Percentiles rank a stretch among this genome's conserved stretches.
Evolutionary conservation across 2,113 vertebrate genomes (phyloP).

Genomic region (Rhea americana): DNA sequence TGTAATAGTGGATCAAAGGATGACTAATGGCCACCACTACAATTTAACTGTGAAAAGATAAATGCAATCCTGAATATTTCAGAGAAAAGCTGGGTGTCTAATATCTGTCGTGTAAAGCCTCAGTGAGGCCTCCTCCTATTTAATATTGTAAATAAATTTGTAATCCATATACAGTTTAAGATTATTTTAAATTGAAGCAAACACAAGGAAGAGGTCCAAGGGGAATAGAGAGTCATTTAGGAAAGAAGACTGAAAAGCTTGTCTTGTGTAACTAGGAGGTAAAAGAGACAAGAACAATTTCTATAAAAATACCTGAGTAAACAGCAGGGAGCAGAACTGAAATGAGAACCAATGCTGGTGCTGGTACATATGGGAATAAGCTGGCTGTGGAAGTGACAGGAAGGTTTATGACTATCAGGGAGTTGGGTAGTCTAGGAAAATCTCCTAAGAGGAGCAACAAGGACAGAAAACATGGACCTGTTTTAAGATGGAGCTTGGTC

Average conservation of each 20-base stretch:
- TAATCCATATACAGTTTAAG: neutral
- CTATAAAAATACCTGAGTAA: neutral
- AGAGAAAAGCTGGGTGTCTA: neutral
- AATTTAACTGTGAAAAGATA: neutral
- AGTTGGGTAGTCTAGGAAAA: neutral
- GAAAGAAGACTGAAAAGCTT: constrained; percentile 42
- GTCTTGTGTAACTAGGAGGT: neutral
- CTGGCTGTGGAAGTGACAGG: neutral
- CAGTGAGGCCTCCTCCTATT: neutral
- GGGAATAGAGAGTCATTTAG: constrained; percentile 27
- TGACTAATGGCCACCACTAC: neutral
- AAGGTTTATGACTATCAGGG: neutral
- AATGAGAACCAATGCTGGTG: neutral
- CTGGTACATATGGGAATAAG: neutral
- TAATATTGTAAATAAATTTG: constrained; percentile 3
- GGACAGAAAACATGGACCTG: neutral
- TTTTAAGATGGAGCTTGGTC: neutral
- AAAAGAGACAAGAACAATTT: neutral
- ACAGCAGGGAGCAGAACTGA: neutral
- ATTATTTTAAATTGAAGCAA: constrained; percentile 11
- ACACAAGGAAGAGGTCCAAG: constrained; percentile 21
- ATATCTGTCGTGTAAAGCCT: neutral
- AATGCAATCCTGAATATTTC: neutral
- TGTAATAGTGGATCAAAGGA: neutral
- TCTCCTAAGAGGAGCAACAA: neutral